Conservation (phyloP, 2,113 vertebrate genomes). For the Tetraodon nigroviridis region DNA sequence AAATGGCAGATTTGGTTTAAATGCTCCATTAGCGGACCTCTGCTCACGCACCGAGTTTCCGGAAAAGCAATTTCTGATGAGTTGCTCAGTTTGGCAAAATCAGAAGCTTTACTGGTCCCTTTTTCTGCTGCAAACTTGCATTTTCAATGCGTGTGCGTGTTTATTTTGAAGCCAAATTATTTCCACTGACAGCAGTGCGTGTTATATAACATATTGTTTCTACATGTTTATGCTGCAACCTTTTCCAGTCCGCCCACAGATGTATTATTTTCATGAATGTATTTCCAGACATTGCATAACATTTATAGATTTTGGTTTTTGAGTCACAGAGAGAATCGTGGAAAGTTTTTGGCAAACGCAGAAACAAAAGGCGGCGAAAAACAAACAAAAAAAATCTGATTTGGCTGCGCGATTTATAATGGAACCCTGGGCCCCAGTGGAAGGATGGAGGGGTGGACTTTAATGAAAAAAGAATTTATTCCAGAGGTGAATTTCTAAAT, state of each 20-base stretch:
- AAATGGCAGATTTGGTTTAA: too few relatives aligned
- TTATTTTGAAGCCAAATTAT: constrained; percentile 1
- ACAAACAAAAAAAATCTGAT: not conserved
- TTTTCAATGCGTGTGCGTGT: too few relatives aligned
- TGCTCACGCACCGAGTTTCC: not conserved
- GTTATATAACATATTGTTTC: constrained; percentile 58
- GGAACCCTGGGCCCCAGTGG: too few relatives aligned
- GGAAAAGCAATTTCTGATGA: not conserved
- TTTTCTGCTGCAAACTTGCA: too few relatives aligned
- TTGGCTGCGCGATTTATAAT: constrained; percentile 1
- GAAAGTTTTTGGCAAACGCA: constrained; percentile 16
- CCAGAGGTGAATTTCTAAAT: constrained; percentile 11
- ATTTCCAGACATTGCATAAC: constrained; percentile 61
- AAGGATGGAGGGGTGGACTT: not conserved
- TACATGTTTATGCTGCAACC: constrained; percentile 33
- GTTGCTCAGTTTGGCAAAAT: not conserved
- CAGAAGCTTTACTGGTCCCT: too few relatives aligned
- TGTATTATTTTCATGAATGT: constrained; percentile 63
- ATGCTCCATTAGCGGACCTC: not conserved
- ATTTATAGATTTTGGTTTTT: constrained; percentile 45
- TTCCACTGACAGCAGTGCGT: constrained; percentile 20
- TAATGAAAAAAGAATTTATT: constrained; percentile 13
- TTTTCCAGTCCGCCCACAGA: constrained; percentile 62
- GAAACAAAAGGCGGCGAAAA: constrained; percentile 4
- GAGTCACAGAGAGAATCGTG: constrained; percentile 36